phyloP scores from a whole-genome alignment of 2,888 invertebrate species.

The Physocephala rufipes region DNA sequence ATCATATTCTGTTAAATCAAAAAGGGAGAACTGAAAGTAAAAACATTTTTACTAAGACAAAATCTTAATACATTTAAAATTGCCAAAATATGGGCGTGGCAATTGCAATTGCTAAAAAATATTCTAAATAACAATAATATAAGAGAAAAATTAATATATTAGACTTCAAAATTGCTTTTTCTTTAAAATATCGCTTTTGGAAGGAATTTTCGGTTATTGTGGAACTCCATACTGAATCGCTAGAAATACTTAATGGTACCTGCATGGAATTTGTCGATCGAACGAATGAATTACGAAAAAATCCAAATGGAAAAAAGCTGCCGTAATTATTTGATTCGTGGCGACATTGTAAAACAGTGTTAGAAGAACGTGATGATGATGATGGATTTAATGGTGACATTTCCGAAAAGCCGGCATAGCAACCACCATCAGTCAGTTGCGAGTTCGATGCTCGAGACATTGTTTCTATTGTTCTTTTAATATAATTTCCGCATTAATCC shows the following conservation, averaged over 20 bases:
- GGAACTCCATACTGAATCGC: too few relatives aligned
- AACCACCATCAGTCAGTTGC: conserved; percentile 57
- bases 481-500: neutral
- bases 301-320: conserved; percentile 62
- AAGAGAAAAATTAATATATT: too few relatives aligned
- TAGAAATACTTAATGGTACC: neutral
- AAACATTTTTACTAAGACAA: too few relatives aligned
- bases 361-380: conserved; percentile 41
- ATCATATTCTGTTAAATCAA: too few relatives aligned
- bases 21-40: too few relatives aligned
- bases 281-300: conserved; percentile 59
- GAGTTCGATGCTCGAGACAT: conserved; percentile 57
- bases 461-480: conserved; percentile 22
- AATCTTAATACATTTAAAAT: too few relatives aligned
- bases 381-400: conserved; percentile 64
- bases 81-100: too few relatives aligned
- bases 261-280: conserved; percentile 45
- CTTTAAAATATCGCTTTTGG: too few relatives aligned
- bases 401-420: conserved; percentile 63
- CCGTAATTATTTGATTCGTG: conserved; percentile 56
- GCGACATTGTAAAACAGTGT: conserved; percentile 40
- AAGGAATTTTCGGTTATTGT: too few relatives aligned
- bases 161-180: too few relatives aligned
- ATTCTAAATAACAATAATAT: too few relatives aligned
- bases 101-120: too few relatives aligned